Evolutionary conservation across 1,140 invertebrate species (phyloP).

Genomic region (Manduca sexta): DNA sequence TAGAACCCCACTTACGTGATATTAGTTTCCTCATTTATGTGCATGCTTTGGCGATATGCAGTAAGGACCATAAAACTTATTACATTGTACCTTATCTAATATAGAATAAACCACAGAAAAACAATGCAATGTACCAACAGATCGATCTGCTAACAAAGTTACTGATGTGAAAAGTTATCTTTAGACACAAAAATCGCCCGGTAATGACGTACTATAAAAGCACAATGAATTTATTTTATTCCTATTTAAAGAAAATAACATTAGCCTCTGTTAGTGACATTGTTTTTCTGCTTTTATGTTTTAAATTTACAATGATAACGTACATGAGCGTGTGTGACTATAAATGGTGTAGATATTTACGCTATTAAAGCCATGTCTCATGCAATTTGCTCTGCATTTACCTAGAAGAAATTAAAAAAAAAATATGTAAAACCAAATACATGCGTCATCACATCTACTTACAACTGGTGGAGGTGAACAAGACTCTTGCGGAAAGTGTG

Average conservation of each 20-base stretch:
- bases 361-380: slow-evolving; percentile 60
- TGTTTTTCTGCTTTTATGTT: slow-evolving; percentile 7
- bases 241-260: not conserved
- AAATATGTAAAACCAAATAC: slow-evolving; percentile 26
- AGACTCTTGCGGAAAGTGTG: too few species aligned
- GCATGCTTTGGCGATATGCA: too few species aligned
- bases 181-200: too few species aligned
- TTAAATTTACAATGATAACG: slow-evolving; percentile 26
- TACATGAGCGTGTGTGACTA: slow-evolving; percentile 59
- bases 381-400: slow-evolving; percentile 55
- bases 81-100: slow-evolving; percentile 18
- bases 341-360: slow-evolving; percentile 52
- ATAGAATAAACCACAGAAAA: slow-evolving; percentile 36
- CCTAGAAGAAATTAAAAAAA: slow-evolving; percentile 55
- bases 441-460: not conserved
- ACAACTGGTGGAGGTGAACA: not conserved
- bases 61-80: slow-evolving; percentile 7
- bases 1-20: too few species aligned
- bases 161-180: not conserved
- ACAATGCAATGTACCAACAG: slow-evolving; percentile 34
- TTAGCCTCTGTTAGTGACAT: slow-evolving; percentile 9
- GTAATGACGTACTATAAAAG: too few species aligned
- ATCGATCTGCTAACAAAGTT: slow-evolving; percentile 21
- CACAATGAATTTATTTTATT: not conserved
- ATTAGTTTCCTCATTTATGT: too few species aligned